Base-by-base conservation (phyloP, 2,888 invertebrate species). In the Pinctada fucata region DNA sequence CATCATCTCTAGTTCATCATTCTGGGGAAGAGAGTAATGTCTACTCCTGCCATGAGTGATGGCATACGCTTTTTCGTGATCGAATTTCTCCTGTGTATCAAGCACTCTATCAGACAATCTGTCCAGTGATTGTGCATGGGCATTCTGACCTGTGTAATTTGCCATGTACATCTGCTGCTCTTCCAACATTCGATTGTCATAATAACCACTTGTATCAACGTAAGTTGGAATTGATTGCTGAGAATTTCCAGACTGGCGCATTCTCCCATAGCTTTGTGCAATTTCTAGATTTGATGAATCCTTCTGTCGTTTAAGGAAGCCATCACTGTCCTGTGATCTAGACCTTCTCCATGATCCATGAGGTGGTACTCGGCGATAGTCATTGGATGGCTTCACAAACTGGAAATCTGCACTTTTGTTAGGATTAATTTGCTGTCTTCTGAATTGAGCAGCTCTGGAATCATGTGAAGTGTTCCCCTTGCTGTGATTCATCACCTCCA, bases 331-430 rank as follows among this genome's bases (percentile, higher is more conserved):
- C 74, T 88, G 94, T 94, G 83, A 97, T 91, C 86, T 95, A 94
- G n/a, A 95, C 95, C 8, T 96, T 96, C 92, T 96, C 96, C 75
- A 94, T 31, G 85, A 83, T 16, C 86, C 81, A 50, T 70, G 72
- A 47, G 66, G 69, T 31, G 51, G 70, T 50, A 58, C 64, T 69
- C 69, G 52, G 69, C 72, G 64, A 66, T 68, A 75, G 13, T 80
- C 69, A 45, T 69, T 51, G 10, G 78, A 75, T 48, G 80, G 78
- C 69, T 80, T 80, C 3, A 69, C 79, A 67, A 79, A 79, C 16
- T 51, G 45, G 45, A 78, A 75, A 8, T 75, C 80, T 3, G 75
- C 66, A 10, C 49, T 70, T 65, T 67, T 74, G 3, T 77, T 74
- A 58, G 6, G 58, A 10, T 6, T 13, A 10, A 10, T 6, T 4